Conservation (phyloP, 2,797 vertebrate genomes). For the Liparis tanakae region DNA sequence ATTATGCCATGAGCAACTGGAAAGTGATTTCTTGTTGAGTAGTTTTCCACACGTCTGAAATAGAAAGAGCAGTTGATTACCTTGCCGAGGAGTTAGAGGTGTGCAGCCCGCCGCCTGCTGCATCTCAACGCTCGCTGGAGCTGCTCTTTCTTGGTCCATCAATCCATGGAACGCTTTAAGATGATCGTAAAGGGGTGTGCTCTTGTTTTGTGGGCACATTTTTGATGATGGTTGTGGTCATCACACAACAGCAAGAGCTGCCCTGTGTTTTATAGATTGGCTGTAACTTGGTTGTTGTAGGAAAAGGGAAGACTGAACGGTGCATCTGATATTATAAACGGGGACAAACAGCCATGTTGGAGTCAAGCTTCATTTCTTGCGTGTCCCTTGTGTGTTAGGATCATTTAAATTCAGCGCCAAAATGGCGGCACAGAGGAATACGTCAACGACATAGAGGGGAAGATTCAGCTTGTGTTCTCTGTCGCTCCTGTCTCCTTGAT, state of each 20-base stretch:
- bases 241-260: background rate
- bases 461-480: too few relatives aligned
- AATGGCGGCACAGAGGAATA: background rate
- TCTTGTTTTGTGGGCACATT: background rate
- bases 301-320: background rate
- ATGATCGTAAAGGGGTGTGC: background rate
- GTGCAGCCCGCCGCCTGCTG: background rate
- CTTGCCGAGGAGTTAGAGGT: background rate
- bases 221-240: background rate
- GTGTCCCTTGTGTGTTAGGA: too few relatives aligned
- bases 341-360: background rate
- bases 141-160: background rate
- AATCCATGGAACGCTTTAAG: background rate
- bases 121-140: background rate
- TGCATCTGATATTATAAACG: background rate
- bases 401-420: background rate
- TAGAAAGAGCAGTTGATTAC: background rate
- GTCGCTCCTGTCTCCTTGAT: too few relatives aligned
- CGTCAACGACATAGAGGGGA: background rate
- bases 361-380: background rate
- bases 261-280: background rate
- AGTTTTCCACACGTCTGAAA: background rate
- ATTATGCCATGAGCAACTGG: background rate
- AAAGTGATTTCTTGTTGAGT: constrained; percentile 1
- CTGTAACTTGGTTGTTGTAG: background rate